These are phyloP conservation scores for Stenopsyche tienmushanensis DNA, from an alignment of 1,140 invertebrate genomes.

Conservation along the genomic window DNA sequence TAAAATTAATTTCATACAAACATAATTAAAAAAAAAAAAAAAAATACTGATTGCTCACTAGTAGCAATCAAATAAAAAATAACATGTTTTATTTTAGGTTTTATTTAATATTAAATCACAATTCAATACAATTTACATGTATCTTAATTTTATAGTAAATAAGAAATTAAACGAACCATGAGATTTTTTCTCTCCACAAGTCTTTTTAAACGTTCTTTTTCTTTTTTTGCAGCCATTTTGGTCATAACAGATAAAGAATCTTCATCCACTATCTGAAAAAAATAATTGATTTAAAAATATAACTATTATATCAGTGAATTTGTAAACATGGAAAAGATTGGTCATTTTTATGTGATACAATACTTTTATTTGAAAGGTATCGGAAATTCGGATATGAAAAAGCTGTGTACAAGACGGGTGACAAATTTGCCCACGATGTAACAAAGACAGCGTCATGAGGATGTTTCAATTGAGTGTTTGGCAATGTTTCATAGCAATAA, in stretches of 20 bases:
- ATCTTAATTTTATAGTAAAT: background rate
- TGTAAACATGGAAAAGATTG: background rate
- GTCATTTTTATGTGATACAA: background rate
- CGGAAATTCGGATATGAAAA: background rate
- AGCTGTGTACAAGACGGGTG: too few relatives aligned
- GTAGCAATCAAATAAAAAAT: background rate
- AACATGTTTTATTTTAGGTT: background rate
- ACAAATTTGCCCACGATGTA: too few relatives aligned
- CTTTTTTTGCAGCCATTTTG: conserved; percentile 31
- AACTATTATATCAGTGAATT: background rate
- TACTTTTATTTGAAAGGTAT: background rate
- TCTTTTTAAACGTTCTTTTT: conserved; percentile 31
- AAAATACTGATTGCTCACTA: too few relatives aligned
- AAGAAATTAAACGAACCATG: conserved; percentile 6
- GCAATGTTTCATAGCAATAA: too few relatives aligned
- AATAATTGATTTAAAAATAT: conserved; percentile 3
- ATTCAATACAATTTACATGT: conserved; percentile 8
- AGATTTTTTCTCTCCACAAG: conserved; percentile 16
- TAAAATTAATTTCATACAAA: too few relatives aligned
- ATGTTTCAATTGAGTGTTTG: too few relatives aligned
- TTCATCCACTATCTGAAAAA: conserved; percentile 19
- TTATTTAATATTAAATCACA: conserved; percentile 11
- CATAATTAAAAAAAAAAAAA: too few relatives aligned
- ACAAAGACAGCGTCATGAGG: too few relatives aligned
- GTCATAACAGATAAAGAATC: conserved; percentile 16